Evolutionary conservation across 2,888 invertebrate genomes (phyloP), one percentile per base, ranked within the genome.

Genomic region (Caenorhabditis sulstoni): DNA sequence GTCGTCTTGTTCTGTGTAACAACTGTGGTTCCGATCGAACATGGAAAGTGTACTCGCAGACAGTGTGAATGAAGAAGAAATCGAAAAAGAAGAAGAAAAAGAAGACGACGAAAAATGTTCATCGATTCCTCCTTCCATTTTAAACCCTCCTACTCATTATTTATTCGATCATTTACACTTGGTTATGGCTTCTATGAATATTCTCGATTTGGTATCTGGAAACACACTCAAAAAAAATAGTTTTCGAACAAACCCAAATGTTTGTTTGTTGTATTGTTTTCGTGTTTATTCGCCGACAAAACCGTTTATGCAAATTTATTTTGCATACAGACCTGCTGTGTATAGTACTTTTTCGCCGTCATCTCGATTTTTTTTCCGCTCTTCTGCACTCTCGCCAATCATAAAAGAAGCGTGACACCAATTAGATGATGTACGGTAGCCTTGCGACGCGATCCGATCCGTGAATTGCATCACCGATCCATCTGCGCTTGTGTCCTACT

Each of bases 1-100:
- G 88, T 89, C 20, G 78, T 84, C 52, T 83, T 89, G 68, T 83
- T 86, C 71, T 89, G 89, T 74, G 73, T 81, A 18, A 89, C 89
- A 35, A 81, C 83, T 16, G 80, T 89, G 29, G 71, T 74, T 50
- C 85, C 83, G 45, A 80, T 67, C 37, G 79, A 79, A 52, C 70
- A 58, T 55, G 70, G 67, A 61, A 64, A 68, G 44, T 81, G 82
- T 71, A 77, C 78, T 58, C 74, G 80, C 59, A 57, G 68, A 66
- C 49, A 68, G 3, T 81, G 81, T 66, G 45, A 76, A 61, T 78
- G 61, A 78, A 75, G 64, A 39, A 37, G 23, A 59, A 47, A 22
- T n/a, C n/a, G n/a, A n/a, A n/a, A n/a, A n/a, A n/a, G n/a, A n/a
- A n/a, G n/a, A n/a, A 57, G 68, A 66, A 41, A 68, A 4, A 78